A percentile compares a stretch with the other conserved stretches of the same genome.
Conservation (phyloP, 2,797 vertebrate species). For the Austrolebias charrua region DNA sequence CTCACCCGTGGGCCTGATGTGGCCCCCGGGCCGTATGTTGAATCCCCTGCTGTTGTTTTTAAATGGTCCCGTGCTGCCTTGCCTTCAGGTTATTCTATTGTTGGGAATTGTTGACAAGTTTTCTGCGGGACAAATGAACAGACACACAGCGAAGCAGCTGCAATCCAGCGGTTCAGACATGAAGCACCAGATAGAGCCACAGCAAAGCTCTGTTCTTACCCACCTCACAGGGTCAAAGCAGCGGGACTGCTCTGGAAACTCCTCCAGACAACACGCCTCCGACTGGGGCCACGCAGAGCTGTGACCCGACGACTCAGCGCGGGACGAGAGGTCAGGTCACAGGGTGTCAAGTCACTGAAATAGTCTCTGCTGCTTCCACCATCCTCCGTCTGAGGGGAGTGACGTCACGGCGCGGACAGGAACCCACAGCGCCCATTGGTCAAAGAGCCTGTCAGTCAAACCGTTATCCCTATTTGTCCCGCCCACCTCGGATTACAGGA, state of each 20-base stretch:
- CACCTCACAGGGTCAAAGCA: constrained; percentile 42
- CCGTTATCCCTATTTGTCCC: background rate
- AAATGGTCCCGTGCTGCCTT: background rate
- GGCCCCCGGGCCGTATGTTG: too few relatives aligned
- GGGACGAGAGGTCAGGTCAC: background rate
- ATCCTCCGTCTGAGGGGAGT: too few relatives aligned
- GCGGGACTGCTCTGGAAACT: constrained; percentile 3
- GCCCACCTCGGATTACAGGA: constrained; percentile 4
- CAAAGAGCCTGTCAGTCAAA: constrained; percentile 20
- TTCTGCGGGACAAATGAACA: background rate
- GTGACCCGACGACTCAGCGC: rapidly evolving
- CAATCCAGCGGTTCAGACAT: too few relatives aligned
- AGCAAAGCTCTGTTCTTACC: constrained; percentile 26
- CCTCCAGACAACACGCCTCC: constrained; percentile 3
- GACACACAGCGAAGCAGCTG: background rate
- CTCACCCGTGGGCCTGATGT: too few relatives aligned
- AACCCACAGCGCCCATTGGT: constrained; percentile 29
- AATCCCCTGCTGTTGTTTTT: too few relatives aligned
- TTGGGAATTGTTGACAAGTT: background rate
- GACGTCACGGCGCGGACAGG: rapidly evolving
- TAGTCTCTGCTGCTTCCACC: background rate
- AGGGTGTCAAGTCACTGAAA: background rate
- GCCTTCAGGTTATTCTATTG: background rate
- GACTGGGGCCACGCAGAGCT: background rate
- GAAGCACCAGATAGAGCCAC: background rate